Conservation (phyloP, 2,113 vertebrate species). For the Sarotherodon lohbergeri region DNA sequence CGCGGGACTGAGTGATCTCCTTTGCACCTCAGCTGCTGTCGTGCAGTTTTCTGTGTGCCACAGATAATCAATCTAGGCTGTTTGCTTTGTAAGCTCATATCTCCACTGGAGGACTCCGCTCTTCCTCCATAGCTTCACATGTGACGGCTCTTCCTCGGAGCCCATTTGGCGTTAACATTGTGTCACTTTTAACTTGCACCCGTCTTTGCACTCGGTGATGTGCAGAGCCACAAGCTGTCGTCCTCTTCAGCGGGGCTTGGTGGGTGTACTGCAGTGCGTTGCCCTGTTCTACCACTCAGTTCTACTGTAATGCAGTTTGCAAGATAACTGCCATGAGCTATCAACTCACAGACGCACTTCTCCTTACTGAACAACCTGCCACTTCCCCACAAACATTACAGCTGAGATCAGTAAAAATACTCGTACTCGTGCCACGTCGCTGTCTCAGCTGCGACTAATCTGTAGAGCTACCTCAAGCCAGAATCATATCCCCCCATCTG, state of each 20-base stretch:
- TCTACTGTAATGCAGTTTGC: neutral
- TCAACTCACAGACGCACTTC: neutral
- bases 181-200: neutral
- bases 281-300: neutral
- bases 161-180: neutral
- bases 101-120: neutral
- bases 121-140: neutral
- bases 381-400: neutral
- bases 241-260: neutral
- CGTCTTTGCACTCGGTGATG: neutral
- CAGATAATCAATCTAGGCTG: neutral
- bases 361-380: neutral
- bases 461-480: slow-evolving; percentile 9
- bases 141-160: neutral
- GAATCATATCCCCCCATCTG: slow-evolving; percentile 31
- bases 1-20: neutral
- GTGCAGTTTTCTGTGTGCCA: too few relatives aligned
- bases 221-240: slow-evolving; percentile 22
- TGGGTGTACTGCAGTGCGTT: neutral
- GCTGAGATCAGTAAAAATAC: neutral
- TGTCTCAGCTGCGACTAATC: slow-evolving; percentile 25
- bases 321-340: neutral
- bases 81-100: neutral
- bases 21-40: neutral
- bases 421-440: neutral